Conservation (phyloP, 2,113 vertebrate genomes). For the Camelus bactrianus region DNA sequence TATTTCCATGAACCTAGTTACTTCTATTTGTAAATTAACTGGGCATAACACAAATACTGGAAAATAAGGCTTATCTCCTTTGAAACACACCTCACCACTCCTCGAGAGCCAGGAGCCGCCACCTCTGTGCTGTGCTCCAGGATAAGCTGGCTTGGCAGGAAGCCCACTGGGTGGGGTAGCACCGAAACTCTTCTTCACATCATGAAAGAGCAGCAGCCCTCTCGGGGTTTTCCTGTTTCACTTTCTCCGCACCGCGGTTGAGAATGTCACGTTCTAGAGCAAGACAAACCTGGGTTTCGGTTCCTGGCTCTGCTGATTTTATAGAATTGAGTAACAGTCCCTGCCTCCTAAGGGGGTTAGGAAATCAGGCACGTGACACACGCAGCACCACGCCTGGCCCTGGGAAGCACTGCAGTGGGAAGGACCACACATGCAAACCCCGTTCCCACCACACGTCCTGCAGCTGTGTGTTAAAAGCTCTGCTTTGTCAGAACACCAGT, state of each 20-base stretch:
- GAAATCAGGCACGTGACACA: fast-evolving
- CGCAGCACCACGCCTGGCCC: not conserved
- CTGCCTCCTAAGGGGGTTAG: not conserved
- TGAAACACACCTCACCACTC: not conserved
- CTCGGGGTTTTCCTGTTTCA: not conserved
- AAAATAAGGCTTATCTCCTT: not conserved
- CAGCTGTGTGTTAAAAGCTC: not conserved
- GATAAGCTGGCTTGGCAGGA: not conserved
- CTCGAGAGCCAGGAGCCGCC: not conserved
- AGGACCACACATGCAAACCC: fast-evolving
- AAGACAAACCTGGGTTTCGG: not conserved
- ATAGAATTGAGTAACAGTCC: not conserved
- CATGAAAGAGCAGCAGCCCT: not conserved
- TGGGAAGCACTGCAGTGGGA: fast-evolving
- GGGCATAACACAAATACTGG: not conserved
- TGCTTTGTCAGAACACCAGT: not conserved
- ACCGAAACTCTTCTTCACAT: not conserved
- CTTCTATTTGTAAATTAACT: not conserved
- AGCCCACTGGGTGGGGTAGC: not conserved
- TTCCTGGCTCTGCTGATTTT: not conserved
- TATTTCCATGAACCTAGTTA: not conserved
- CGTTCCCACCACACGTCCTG: fast-evolving
- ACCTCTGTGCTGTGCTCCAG: not conserved
- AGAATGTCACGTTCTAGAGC: not conserved
- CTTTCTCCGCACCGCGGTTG: not conserved